A percentile compares a stretch with the other conserved stretches of the same genome.
Conservation (phyloP, 2,797 vertebrate species). For the Salmo trutta region DNA sequence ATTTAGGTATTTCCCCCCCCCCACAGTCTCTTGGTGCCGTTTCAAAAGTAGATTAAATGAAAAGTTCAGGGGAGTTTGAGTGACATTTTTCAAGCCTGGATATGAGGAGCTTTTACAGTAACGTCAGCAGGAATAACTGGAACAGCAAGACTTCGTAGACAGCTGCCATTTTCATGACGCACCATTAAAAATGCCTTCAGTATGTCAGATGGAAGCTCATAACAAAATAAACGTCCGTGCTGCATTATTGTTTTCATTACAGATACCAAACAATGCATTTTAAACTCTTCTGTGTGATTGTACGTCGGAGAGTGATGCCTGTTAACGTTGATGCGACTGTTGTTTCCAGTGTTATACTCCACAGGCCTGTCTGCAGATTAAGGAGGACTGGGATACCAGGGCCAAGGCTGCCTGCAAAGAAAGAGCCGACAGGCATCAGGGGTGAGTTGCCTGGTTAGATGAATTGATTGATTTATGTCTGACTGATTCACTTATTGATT, state of each 20-base stretch:
- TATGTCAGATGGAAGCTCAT: slow-evolving; percentile 10
- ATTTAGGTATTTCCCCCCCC: not conserved
- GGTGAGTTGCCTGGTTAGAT: slow-evolving; percentile 68
- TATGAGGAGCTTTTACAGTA: slow-evolving; percentile 1
- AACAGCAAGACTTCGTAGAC: slow-evolving; percentile 6
- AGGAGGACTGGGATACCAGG: slow-evolving; percentile 78
- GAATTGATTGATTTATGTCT: not conserved
- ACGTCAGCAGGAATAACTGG: not conserved
- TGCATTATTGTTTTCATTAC: not conserved
- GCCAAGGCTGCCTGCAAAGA: slow-evolving; percentile 74
- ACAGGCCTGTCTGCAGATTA: slow-evolving; percentile 81
- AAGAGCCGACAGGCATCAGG: slow-evolving; percentile 63
- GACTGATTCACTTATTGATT: not conserved
- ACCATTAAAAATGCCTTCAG: not conserved
- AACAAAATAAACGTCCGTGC: not conserved
- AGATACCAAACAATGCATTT: not conserved
- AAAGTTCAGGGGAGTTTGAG: not conserved
- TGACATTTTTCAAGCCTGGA: not conserved
- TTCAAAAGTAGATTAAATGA: not conserved
- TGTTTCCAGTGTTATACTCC: slow-evolving; percentile 82
- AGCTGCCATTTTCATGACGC: slow-evolving; percentile 1
- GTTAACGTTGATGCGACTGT: not conserved
- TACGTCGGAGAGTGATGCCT: not conserved
- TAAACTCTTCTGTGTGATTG: slow-evolving; percentile 8
- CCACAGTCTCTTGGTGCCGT: not conserved